Percentiles rank a stretch among this genome's conserved stretches.
phyloP scores from a whole-genome alignment of 1,140 invertebrate genomes.

The Phymorhynchus buccinoides region DNA sequence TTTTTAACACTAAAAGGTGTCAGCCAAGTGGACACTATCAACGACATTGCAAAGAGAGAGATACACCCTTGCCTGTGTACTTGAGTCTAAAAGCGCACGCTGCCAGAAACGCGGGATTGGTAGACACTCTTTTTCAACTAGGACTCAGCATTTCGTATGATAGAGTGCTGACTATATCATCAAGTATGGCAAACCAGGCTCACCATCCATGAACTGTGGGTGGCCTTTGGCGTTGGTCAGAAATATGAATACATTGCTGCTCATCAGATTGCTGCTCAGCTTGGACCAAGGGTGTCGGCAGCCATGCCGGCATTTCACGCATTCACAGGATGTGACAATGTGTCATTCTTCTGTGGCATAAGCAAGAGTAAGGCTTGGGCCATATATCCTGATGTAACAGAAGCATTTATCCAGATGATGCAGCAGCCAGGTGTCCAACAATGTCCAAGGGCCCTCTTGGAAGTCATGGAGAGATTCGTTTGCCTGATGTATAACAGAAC shows the following conservation, averaged over 20 bases:
- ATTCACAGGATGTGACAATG: slow-evolving; percentile 42
- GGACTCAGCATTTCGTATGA: too few relatives aligned
- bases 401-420: background rate
- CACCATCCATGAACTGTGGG: too few relatives aligned
- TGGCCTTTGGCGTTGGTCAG: too few relatives aligned
- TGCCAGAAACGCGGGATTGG: too few relatives aligned
- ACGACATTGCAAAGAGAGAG: too few relatives aligned
- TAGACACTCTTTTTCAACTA: too few relatives aligned
- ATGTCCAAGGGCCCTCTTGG: background rate
- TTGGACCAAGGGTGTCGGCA: background rate
- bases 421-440: background rate
- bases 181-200: too few relatives aligned
- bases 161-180: too few relatives aligned
- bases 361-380: background rate
- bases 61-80: too few relatives aligned
- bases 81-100: too few relatives aligned
- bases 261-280: background rate
- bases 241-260: background rate
- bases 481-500: background rate
- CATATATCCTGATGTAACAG: background rate
- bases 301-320: slow-evolving; percentile 34
- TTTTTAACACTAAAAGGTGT: too few relatives aligned
- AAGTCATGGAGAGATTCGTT: background rate
- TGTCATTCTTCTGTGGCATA: background rate
- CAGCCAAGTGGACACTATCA: too few relatives aligned